Evolutionary conservation across 2,888 invertebrate genomes (phyloP).

Genomic region (Trissonchulus latispiculum): DNA sequence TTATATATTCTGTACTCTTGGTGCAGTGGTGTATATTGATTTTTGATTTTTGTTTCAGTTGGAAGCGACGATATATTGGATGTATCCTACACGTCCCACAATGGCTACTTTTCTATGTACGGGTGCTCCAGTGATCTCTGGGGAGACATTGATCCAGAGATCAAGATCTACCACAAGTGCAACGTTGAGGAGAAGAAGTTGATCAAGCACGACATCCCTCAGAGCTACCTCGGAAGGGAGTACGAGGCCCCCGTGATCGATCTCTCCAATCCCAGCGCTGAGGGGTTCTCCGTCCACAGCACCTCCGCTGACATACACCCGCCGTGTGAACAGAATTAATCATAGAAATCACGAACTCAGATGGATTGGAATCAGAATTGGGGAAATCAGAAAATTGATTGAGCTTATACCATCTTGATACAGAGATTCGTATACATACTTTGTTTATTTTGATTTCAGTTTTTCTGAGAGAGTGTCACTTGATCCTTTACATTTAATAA

Average conservation of each 20-base stretch:
- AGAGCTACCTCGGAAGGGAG: background rate
- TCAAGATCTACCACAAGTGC: background rate
- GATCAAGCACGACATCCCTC: background rate
- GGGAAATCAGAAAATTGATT: no score
- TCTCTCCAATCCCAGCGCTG: background rate
- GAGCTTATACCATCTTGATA: no score
- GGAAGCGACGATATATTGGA: background rate
- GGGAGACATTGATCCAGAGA: background rate
- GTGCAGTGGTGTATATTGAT: no score
- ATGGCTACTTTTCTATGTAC: background rate
- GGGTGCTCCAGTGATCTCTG: background rate
- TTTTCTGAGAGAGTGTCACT: no score
- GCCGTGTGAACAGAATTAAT: background rate
- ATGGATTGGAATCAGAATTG: no score
- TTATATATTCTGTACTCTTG: no score
- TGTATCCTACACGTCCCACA: background rate
- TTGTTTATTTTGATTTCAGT: no score
- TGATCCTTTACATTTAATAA: no score
- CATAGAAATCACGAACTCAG: no score
- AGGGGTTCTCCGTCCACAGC: background rate
- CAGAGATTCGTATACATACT: no score
- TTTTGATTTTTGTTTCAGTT: background rate
- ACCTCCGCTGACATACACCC: background rate
- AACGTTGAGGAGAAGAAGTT: background rate
- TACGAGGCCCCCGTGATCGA: background rate